Conservation (phyloP, 35 echinoderm and acorn worm genomes). For the Ptychodera flava region DNA sequence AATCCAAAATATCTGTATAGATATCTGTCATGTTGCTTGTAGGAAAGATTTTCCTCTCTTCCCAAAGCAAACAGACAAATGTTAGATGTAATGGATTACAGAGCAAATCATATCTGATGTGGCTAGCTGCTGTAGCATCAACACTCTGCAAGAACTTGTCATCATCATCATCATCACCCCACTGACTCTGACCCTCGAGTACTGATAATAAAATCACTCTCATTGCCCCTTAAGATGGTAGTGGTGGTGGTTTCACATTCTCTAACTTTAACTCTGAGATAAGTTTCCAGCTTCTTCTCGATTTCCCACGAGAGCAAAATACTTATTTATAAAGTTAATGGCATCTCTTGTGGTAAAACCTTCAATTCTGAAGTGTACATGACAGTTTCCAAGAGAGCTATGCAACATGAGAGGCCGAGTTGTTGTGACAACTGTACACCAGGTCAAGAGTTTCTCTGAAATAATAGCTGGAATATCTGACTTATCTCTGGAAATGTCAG, state of each 20-base stretch:
- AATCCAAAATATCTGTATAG: neutral
- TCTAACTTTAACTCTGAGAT: neutral
- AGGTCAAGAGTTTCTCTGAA: neutral
- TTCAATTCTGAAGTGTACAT: neutral
- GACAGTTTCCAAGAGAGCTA: neutral
- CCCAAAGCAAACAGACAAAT: neutral
- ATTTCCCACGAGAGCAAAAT: neutral
- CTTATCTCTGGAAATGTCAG: neutral
- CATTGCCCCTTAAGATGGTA: too few relatives aligned
- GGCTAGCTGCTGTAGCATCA: too few relatives aligned
- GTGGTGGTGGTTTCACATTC: neutral
- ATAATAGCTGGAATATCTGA: neutral
- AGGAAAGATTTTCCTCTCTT: neutral
- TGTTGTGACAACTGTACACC: neutral
- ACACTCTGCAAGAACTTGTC: too few relatives aligned
- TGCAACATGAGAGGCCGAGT: neutral
- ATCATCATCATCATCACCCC: too few relatives aligned
- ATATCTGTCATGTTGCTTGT: neutral
- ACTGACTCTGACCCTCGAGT: too few relatives aligned
- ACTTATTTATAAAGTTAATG: neutral
- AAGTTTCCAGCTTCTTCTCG: neutral
- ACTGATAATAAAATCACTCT: too few relatives aligned
- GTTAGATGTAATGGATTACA: neutral
- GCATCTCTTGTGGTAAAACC: neutral
- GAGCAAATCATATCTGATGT: neutral